These are phyloP conservation scores for Ctenosaura bakeri DNA, from an alignment of 2,797 vertebrate species.

Conservation along the genomic window DNA sequence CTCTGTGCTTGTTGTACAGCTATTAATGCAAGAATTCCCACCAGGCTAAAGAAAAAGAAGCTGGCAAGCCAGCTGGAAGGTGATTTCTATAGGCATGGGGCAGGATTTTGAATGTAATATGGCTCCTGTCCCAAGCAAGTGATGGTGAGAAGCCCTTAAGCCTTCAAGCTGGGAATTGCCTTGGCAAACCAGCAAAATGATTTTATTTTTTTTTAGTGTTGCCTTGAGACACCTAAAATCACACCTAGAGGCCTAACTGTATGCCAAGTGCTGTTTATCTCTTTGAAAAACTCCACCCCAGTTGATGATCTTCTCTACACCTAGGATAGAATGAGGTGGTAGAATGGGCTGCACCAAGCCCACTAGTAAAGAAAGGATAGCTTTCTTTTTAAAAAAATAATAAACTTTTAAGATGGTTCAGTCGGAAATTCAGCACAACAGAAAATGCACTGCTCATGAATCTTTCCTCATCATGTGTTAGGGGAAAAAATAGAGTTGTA, in stretches of 20 bases:
- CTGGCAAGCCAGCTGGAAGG: not conserved
- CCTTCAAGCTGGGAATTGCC: not conserved
- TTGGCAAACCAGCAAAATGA: not conserved
- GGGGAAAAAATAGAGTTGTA: not conserved
- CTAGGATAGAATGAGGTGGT: not conserved
- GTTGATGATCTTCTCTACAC: not conserved
- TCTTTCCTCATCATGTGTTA: too few relatives aligned
- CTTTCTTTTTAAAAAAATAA: not conserved
- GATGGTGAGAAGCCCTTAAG: not conserved
- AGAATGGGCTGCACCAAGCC: not conserved
- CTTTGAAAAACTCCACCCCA: not conserved
- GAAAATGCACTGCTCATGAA: not conserved
- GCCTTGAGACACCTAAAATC: not conserved
- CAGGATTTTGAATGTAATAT: not conserved
- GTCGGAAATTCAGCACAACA: not conserved
- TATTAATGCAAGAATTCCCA: not conserved
- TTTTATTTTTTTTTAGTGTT: not conserved
- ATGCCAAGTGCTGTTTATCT: not conserved
- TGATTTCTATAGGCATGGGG: not conserved
- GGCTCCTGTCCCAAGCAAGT: not conserved
- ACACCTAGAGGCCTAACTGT: not conserved
- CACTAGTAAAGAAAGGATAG: too few relatives aligned
- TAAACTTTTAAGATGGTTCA: not conserved
- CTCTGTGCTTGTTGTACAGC: not conserved
- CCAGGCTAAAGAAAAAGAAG: not conserved